phyloP scores from a whole-genome alignment of 2,113 vertebrate genomes.

The Tor tambroides region DNA sequence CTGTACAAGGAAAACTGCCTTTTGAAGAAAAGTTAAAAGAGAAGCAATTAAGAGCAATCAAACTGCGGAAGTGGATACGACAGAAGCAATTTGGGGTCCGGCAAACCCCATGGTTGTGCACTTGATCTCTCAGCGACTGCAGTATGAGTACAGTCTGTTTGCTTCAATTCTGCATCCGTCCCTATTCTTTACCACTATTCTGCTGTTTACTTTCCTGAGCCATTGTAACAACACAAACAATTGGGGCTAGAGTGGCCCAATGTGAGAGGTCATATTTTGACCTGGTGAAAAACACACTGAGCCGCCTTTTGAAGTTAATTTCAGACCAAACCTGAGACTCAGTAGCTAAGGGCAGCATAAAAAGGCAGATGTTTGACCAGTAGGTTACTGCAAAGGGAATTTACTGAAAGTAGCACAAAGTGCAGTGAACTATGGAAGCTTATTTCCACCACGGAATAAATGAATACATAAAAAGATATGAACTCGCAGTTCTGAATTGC shows the following conservation, averaged over 20 bases:
- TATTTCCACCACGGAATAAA: too few species aligned
- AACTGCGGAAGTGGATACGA: background rate
- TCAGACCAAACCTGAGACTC: background rate
- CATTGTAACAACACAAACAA: conserved; percentile 66
- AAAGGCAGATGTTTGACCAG: background rate
- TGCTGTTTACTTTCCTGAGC: conserved; percentile 69
- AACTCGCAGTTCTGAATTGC: too few species aligned
- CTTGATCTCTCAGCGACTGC: background rate
- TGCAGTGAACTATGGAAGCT: too few species aligned
- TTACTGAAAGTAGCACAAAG: background rate
- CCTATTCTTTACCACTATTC: conserved; percentile 69
- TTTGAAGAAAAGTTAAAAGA: background rate
- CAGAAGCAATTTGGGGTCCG: background rate
- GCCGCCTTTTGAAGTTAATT: background rate
- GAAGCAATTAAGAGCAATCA: background rate
- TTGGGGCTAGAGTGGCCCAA: conserved; percentile 57
- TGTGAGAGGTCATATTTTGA: conserved; percentile 59
- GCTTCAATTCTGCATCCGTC: conserved; percentile 59
- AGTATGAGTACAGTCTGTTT: conserved; percentile 55
- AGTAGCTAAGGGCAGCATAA: background rate
- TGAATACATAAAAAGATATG: too few species aligned
- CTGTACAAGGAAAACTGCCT: background rate
- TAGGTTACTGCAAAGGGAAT: background rate
- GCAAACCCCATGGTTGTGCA: background rate
- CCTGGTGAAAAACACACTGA: background rate